Conservation (phyloP, 1,140 invertebrate genomes). For the Ceratoteleas bidentatus region DNA sequence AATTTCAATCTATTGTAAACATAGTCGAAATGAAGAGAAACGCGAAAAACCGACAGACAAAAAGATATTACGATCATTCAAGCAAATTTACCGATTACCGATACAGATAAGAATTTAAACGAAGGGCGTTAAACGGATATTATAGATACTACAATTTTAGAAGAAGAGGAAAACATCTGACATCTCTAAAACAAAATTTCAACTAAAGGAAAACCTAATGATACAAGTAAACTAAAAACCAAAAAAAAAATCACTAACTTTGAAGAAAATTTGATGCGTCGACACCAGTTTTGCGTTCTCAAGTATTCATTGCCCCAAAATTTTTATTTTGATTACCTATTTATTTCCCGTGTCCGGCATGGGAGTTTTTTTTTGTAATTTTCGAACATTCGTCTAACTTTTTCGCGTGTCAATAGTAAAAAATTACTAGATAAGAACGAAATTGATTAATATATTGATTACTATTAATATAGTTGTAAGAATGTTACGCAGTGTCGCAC, state of each 20-base stretch:
- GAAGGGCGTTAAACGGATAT: constrained; percentile 65
- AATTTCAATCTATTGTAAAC: constrained; percentile 64
- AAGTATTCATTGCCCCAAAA: constrained; percentile 1
- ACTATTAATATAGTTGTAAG: constrained; percentile 29
- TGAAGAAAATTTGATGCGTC: constrained; percentile 77
- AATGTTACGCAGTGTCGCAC: constrained; percentile 50
- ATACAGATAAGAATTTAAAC: constrained; percentile 58
- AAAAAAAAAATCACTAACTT: constrained; percentile 64
- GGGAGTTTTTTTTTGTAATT: constrained; percentile 17
- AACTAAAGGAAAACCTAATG: constrained; percentile 39
- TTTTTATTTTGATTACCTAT: constrained; percentile 26
- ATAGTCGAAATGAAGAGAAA: constrained; percentile 45
- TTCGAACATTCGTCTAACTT: constrained; percentile 21
- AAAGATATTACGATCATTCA: constrained; percentile 54
- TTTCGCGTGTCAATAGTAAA: constrained; percentile 19
- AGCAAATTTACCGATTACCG: constrained; percentile 57
- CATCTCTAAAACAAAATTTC: constrained; percentile 57
- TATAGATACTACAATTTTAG: constrained; percentile 67
- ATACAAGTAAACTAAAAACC: constrained; percentile 59
- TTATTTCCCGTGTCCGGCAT: constrained; percentile 22
- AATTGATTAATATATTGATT: too few relatives aligned
- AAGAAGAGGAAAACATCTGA: constrained; percentile 59
- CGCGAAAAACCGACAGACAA: not conserved
- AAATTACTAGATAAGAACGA: constrained; percentile 10
- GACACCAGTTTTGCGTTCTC: constrained; percentile 35